Base-by-base conservation (phyloP, 2,888 invertebrate genomes). In the Tetranychus piercei region DNA sequence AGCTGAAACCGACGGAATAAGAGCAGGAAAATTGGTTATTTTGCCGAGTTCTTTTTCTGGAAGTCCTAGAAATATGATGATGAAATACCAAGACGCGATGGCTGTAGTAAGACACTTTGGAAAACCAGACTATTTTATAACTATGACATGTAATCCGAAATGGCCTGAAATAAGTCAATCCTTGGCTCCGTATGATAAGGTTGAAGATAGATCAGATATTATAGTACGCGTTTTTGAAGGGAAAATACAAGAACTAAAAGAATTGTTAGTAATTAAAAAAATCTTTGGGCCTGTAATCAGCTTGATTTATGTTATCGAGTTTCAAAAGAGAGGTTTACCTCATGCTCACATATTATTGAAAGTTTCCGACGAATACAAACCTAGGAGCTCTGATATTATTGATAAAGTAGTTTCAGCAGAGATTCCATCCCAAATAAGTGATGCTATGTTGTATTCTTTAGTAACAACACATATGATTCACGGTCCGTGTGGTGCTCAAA, bases 81-180 rank as follows among this genome's bases (percentile, higher is more conserved):
- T 79, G 44, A 78, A 80, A 64, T 82, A 80, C 77, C 81, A 83
- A 77, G 83, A 83, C 80, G 81, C 82, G 0, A 83, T 84, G 82
- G 78, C 82, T 18, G 81, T 82, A 72, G 83, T 84, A 5, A 55
- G 80, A 66, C 80, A 81, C 76, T 82, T 78, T 80, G 84, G 84
- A 6, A 80, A 80, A 75, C 82, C 83, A 34, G 81, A 82, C 78
- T 78, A 82, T n/a, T 84, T n/a, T n/a, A n/a, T n/a, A n/a, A n/a
- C n/a, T n/a, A n/a, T n/a, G n/a, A n/a, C n/a, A n/a, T n/a, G n/a
- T 76, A 83, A 83, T 79, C 82, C 82, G 4, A 80, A 80, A 74
- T 83, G 83, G 82, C 76, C 73, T n/a, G 82, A 83, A 79, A 82
- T 83, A 20, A 73, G 69, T 44, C 79, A 81, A 74, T 80, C 81